Conservation (phyloP, 2,797 vertebrate species). For the Mareca strepera region DNA sequence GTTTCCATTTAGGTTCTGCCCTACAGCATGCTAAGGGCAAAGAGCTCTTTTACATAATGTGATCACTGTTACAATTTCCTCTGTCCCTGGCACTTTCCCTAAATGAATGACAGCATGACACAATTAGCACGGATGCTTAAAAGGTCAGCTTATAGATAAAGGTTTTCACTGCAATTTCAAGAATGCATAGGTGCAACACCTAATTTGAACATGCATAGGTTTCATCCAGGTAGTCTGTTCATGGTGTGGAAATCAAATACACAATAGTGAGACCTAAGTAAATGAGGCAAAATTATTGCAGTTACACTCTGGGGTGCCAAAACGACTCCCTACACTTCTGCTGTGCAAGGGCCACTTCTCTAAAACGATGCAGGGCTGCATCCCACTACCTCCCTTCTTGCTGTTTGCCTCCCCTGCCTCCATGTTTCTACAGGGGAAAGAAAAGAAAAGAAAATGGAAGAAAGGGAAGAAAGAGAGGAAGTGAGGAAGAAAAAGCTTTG, state of each 20-base stretch:
- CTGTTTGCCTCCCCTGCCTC: background rate
- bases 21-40: background rate
- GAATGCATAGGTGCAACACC: background rate
- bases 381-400: background rate
- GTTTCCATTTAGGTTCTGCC: background rate
- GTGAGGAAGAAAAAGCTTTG: background rate
- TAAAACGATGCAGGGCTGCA: background rate
- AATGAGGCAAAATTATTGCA: background rate
- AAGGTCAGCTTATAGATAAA: background rate
- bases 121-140: background rate
- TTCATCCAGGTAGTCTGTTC: background rate
- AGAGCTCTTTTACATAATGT: background rate
- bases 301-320: background rate
- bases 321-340: background rate
- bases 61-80: background rate
- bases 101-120: background rate
- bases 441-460: background rate
- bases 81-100: background rate
- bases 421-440: no score
- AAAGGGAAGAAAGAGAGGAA: background rate
- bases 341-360: background rate
- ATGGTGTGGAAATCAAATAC: background rate
- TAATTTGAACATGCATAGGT: background rate
- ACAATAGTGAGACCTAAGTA: background rate
- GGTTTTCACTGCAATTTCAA: accelerated